These are phyloP conservation scores for Drosophila falleni DNA, from an alignment of 2,888 invertebrate species.

Conservation along the genomic window DNA sequence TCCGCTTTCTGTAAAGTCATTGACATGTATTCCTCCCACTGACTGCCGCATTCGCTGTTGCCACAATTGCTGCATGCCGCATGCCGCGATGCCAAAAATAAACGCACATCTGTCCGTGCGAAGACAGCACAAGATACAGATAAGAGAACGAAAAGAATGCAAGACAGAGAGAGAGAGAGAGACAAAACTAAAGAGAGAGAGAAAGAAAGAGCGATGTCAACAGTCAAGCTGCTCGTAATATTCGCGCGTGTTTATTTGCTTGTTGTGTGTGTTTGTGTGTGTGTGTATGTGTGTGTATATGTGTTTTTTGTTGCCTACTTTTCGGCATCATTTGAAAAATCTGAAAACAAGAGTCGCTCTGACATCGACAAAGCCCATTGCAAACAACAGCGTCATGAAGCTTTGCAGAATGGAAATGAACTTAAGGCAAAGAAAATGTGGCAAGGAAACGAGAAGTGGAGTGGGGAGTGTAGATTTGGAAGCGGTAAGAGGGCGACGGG, in stretches of 20 bases:
- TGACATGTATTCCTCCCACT: conserved; percentile 78
- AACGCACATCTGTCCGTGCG: conserved; percentile 58
- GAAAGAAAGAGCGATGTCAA: conserved; percentile 27
- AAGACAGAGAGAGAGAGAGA: conserved; percentile 2
- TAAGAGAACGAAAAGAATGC: conserved; percentile 2
- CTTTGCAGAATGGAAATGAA: conserved; percentile 30
- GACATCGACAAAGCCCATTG: conserved; percentile 48
- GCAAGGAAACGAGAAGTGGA: too few species aligned
- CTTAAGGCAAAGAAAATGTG: conserved; percentile 8
- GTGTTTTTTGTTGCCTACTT: conserved; percentile 52
- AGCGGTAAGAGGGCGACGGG: neutral
- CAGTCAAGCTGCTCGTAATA: conserved; percentile 63
- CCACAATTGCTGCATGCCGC: conserved; percentile 45
- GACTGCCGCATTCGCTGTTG: conserved; percentile 32
- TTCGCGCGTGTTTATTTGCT: conserved; percentile 69
- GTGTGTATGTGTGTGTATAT: conserved; percentile 10
- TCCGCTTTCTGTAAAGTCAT: conserved; percentile 84
- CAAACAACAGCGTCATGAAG: conserved; percentile 53
- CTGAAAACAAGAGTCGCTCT: conserved; percentile 41
- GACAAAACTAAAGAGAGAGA: neutral
- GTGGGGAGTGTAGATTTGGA: neutral
- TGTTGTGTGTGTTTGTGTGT: conserved; percentile 28
- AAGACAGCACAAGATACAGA: conserved; percentile 16
- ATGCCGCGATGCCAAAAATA: conserved; percentile 59
- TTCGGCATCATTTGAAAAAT: conserved; percentile 61